Percentiles rank a stretch among this genome's conserved stretches.
These are phyloP conservation scores for Erpobdella octoculata DNA, from an alignment of 2,888 invertebrate species.

Conservation along the genomic window DNA sequence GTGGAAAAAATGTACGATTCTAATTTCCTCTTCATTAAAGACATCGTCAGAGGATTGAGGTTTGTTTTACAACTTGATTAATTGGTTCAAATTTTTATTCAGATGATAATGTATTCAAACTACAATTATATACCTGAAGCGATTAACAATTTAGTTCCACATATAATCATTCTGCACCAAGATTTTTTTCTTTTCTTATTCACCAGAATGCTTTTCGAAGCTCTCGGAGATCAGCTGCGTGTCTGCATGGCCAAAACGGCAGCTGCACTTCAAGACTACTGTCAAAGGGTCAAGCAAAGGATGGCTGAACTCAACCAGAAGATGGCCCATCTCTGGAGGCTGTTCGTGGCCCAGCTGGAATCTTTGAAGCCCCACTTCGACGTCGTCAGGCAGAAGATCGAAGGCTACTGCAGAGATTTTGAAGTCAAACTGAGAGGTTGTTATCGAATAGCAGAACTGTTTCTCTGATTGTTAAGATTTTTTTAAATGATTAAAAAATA, in stretches of 20 bases:
- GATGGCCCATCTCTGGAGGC: not conserved
- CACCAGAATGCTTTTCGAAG: not conserved
- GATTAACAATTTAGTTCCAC: no score
- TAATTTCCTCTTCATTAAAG: not conserved
- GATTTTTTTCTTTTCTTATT: not conserved
- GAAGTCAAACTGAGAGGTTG: not conserved
- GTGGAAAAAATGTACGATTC: conserved; percentile 11
- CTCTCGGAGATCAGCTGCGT: not conserved
- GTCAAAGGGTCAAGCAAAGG: no score
- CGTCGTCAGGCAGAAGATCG: not conserved
- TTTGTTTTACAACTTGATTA: not conserved
- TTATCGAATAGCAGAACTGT: no score
- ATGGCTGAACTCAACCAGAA: no score
- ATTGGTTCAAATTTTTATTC: not conserved
- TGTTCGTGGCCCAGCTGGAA: not conserved
- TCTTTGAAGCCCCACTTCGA: not conserved
- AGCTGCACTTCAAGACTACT: no score
- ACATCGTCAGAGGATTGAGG: not conserved
- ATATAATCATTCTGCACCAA: not conserved
- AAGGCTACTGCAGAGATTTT: not conserved
- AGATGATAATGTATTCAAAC: not conserved
- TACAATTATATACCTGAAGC: no score
- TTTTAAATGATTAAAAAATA: no score
- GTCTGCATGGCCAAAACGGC: no score
- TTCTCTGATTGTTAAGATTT: no score